Conservation (phyloP, 2,113 vertebrate genomes). For the Herpailurus yagouaroundi region DNA sequence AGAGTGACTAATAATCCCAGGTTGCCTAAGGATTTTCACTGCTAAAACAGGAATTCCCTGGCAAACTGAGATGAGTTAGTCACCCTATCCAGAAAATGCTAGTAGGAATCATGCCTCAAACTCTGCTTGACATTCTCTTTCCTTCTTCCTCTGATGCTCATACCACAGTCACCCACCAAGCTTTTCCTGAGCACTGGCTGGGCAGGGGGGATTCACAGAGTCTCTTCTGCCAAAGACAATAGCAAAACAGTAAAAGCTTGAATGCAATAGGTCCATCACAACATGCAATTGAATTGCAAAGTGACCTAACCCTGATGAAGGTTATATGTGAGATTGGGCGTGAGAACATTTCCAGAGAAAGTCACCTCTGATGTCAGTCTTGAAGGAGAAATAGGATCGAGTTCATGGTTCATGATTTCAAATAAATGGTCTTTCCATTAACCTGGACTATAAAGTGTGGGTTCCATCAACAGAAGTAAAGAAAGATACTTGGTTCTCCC, state of each 20-base stretch:
- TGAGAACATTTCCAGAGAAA: neutral
- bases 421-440: neutral
- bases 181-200: neutral
- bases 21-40: neutral
- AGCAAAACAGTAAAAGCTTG: rapidly evolving
- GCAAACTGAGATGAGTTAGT: neutral
- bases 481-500: neutral
- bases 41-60: neutral
- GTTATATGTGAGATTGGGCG: neutral
- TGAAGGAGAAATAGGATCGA: neutral
- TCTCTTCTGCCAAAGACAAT: neutral
- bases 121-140: too few relatives aligned
- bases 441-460: neutral
- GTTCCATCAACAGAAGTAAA: neutral
- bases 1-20: too few relatives aligned
- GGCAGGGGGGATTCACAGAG: neutral
- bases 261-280: too few relatives aligned
- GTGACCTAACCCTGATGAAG: too few relatives aligned
- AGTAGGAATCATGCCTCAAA: neutral
- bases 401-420: neutral
- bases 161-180: neutral
- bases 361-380: neutral
- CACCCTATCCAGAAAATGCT: neutral
- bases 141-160: neutral
- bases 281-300: rapidly evolving